phyloP scores from a whole-genome alignment of 2,797 vertebrate genomes.

The Champsocephalus esox region DNA sequence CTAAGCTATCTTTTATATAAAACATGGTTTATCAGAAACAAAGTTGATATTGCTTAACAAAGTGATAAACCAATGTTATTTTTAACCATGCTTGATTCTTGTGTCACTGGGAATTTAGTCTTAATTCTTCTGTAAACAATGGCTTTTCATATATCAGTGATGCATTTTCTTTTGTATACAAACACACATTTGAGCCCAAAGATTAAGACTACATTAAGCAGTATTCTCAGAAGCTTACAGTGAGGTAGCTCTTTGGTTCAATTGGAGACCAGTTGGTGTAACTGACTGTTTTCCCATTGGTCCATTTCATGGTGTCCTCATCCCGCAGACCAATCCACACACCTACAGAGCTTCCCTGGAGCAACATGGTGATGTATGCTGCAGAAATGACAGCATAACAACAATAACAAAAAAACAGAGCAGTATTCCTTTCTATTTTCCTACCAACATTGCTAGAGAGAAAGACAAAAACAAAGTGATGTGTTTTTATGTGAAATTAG shows the following conservation, averaged over 20 bases:
- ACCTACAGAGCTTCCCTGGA: constrained; percentile 87
- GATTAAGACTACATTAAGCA: neutral
- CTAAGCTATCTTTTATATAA: neutral
- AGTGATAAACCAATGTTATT: neutral
- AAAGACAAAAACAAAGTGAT: neutral
- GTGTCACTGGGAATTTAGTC: neutral
- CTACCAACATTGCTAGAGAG: neutral
- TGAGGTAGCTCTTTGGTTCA: constrained; percentile 77
- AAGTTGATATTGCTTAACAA: neutral
- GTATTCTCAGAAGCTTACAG: constrained; percentile 63
- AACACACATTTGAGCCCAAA: neutral
- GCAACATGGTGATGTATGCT: constrained; percentile 96
- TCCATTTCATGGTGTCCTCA: constrained; percentile 86
- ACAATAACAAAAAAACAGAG: constrained; percentile 23
- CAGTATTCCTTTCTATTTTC: neutral
- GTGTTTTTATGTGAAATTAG: neutral
- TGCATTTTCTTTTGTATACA: neutral
- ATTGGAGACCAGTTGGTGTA: constrained; percentile 94
- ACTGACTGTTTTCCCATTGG: constrained; percentile 81
- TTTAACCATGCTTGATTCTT: neutral
- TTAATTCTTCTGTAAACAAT: neutral
- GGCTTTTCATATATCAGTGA: neutral
- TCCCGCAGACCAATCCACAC: constrained; percentile 92
- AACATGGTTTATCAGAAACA: neutral
- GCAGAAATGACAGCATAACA: constrained; percentile 42